Evolutionary conservation across 2,888 invertebrate genomes (phyloP), one percentile per base, ranked within the genome.

Genomic region (Orthosia incerta): DNA sequence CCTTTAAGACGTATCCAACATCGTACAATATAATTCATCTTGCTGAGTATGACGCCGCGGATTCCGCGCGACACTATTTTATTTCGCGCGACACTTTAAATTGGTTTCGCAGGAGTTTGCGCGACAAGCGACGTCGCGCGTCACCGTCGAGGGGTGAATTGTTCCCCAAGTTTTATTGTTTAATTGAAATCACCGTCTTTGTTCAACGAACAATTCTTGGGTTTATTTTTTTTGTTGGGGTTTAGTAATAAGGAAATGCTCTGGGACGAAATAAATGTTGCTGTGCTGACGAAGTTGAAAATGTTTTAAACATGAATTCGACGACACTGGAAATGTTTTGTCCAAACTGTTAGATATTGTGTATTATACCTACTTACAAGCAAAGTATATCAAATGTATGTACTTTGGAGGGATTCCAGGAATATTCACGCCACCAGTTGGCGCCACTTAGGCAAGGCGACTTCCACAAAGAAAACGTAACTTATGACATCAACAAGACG

Each of bases 1-100:
- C 53, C 31, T 23, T 64, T 64, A 74, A 74, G 60, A 71, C 20
- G 39, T 71, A 75, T 80, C 72, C 82, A 76, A 89, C 79, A 83
- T 74, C 74, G 18, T n/a, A 31, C 68, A 82, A 86, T 88, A 87
- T 88, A 87, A 91, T 90, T 91, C 86, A 89, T 90, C 89, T 88
- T 84, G 79, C 84, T 65, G 69, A 78, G 81, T 86, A 86, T 90
- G 90, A 90, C 86, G 84, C 46, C 72, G 86, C 85, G 85, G 85
- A 84, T 87, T 87, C 83, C 71, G 60, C 66, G 69, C 76, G 74
- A 79, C 82, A 87, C 85, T 88, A 86, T 84, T 88, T 89, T 87
- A 86, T 82, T 73, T 79, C 62, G 71, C 69, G 74, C 66, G 87
- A 87, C 89, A 86, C 74, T 89, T 88, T 88, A 89, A 89, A 89